Conservation (phyloP, 2,797 vertebrate species). For the Eupleurogrammus muticus region DNA sequence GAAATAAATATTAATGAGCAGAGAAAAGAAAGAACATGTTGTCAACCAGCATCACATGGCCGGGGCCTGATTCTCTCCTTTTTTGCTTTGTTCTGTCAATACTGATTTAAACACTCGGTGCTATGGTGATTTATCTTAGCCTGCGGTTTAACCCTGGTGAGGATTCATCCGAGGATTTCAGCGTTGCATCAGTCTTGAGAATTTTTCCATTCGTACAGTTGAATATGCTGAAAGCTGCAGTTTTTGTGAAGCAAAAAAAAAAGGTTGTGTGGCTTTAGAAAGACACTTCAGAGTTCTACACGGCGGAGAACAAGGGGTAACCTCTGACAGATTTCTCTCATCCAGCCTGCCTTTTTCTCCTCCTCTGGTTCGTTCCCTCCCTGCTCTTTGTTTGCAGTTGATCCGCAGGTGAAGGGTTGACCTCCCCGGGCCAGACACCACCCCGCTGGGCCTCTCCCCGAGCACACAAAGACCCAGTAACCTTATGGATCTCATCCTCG, state of each 20-base stretch:
- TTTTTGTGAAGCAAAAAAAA: slow-evolving; percentile 19
- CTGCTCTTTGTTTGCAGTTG: slow-evolving; percentile 67
- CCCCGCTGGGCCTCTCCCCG: slow-evolving; percentile 51
- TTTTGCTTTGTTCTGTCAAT: slow-evolving; percentile 17
- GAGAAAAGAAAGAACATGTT: slow-evolving; percentile 13
- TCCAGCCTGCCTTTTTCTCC: slow-evolving; percentile 46
- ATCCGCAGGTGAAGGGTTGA: slow-evolving; percentile 69
- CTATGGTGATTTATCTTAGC: slow-evolving; percentile 5
- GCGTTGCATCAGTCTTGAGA: slow-evolving; percentile 38
- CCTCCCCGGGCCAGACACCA: slow-evolving; percentile 53
- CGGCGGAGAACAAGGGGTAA: slow-evolving; percentile 64
- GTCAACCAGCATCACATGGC: slow-evolving; percentile 20
- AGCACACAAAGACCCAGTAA: slow-evolving; percentile 58
- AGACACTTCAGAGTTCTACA: slow-evolving; percentile 43
- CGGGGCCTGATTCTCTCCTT: background rate
- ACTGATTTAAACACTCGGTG: slow-evolving; percentile 7
- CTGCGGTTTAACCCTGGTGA: slow-evolving; percentile 15
- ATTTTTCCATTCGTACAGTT: slow-evolving; percentile 20
- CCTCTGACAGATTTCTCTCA: slow-evolving; percentile 60
- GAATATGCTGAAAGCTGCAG: slow-evolving; percentile 8
- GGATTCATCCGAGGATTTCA: slow-evolving; percentile 29
- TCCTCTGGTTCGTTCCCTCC: slow-evolving; percentile 36
- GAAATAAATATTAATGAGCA: slow-evolving; percentile 16
- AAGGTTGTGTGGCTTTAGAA: slow-evolving; percentile 22
- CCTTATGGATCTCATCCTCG: slow-evolving; percentile 57